Percentiles rank a stretch among this genome's conserved stretches.
Conservation (phyloP, 1,140 invertebrate species). For the Musca vetustissima region DNA sequence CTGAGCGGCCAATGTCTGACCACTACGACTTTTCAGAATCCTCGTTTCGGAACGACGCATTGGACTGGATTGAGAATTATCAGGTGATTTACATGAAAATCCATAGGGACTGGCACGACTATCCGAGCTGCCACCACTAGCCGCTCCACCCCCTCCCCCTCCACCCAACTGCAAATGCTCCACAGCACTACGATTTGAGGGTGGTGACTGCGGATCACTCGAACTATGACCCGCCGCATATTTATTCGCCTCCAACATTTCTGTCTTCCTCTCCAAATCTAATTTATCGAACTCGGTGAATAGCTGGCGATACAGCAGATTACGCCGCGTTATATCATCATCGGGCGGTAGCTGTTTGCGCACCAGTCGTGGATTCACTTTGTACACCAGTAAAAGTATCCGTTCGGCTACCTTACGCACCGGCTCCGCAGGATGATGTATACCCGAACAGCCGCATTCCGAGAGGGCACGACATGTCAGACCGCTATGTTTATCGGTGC, state of each 20-base stretch:
- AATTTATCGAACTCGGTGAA: slow-evolving; percentile 92
- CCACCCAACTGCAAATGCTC: slow-evolving; percentile 22
- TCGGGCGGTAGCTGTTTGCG: slow-evolving; percentile 87
- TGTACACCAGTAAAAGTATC: slow-evolving; percentile 81
- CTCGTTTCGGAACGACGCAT: slow-evolving; percentile 40
- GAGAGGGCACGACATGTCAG: slow-evolving; percentile 82
- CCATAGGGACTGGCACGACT: slow-evolving; percentile 21
- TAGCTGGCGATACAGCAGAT: slow-evolving; percentile 86
- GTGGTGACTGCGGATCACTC: slow-evolving; percentile 33
- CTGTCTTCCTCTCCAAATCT: slow-evolving; percentile 72
- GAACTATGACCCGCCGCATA: slow-evolving; percentile 33
- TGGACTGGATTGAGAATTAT: slow-evolving; percentile 31
- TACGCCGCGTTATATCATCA: slow-evolving; percentile 86
- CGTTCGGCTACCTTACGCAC: slow-evolving; percentile 87
- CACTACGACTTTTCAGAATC: slow-evolving; percentile 36
- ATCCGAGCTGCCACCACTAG: slow-evolving; percentile 26
- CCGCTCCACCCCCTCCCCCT: slow-evolving; percentile 3
- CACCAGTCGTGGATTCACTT: slow-evolving; percentile 77
- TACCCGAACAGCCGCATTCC: slow-evolving; percentile 81
- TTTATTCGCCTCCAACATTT: slow-evolving; percentile 47
- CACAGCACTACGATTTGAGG: slow-evolving; percentile 28
- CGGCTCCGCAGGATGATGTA: slow-evolving; percentile 85
- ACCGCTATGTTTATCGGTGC: slow-evolving; percentile 79
- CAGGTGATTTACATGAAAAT: slow-evolving; percentile 25
- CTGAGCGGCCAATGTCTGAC: slow-evolving; percentile 26